Evolutionary conservation across 2,113 vertebrate species (phyloP).

Genomic region (Castor canadensis): DNA sequence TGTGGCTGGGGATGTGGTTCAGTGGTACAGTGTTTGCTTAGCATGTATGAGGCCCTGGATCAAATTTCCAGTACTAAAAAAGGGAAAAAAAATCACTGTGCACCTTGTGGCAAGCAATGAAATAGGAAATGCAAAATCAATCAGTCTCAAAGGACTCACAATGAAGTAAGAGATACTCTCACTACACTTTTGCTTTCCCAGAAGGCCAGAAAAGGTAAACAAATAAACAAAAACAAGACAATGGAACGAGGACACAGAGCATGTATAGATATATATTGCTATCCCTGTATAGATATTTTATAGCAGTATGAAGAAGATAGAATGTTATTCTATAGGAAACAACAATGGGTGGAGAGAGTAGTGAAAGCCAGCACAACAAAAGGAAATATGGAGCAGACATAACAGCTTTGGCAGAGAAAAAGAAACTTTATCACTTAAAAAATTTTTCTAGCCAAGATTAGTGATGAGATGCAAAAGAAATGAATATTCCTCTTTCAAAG

Average conservation of each 20-base stretch:
- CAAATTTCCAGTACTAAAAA: background rate
- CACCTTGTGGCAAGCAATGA: background rate
- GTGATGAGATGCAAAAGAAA: slow-evolving; percentile 17
- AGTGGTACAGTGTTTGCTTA: too few relatives aligned
- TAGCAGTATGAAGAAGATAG: slow-evolving; percentile 10
- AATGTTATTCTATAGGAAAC: background rate
- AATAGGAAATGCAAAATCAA: background rate
- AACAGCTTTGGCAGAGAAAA: background rate
- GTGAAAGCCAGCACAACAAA: slow-evolving; percentile 1
- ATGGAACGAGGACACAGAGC: background rate
- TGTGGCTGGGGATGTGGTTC: too few relatives aligned
- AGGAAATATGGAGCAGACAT: background rate
- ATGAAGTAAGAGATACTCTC: background rate
- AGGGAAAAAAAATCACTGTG: background rate
- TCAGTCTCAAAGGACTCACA: background rate
- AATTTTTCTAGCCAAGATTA: slow-evolving; percentile 13
- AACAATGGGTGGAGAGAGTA: background rate
- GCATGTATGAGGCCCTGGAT: too few relatives aligned
- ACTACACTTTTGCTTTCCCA: background rate
- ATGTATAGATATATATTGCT: background rate
- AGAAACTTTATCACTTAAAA: background rate
- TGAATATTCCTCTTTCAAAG: slow-evolving; percentile 33
- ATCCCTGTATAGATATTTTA: background rate
- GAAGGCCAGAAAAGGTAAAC: background rate
- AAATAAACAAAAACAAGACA: background rate